phyloP scores from a whole-genome alignment of 2,797 vertebrate species.

The Atherinosoma microstoma region DNA sequence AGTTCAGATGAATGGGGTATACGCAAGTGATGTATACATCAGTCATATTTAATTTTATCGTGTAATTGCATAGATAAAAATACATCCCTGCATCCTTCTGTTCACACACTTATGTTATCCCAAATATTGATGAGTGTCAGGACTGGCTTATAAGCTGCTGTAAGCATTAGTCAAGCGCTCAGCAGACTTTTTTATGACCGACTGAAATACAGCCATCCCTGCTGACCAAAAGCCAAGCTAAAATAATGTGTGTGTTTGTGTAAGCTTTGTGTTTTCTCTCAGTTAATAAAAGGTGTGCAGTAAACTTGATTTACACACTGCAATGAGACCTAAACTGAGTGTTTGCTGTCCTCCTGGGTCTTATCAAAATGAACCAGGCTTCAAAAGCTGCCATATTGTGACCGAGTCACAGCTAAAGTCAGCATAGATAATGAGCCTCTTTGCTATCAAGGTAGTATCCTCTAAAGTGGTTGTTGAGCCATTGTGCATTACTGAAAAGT shows the following conservation, averaged over 20 bases:
- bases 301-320: constrained; percentile 54
- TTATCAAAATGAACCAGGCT: constrained; percentile 31
- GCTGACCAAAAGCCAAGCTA: constrained; percentile 7
- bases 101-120: constrained; percentile 12
- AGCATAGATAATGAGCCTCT: constrained; percentile 16
- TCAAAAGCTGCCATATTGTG: constrained; percentile 11
- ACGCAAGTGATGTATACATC: constrained; percentile 17
- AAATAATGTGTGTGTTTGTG: constrained; percentile 23
- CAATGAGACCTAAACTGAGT: constrained; percentile 2
- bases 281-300: constrained; percentile 31
- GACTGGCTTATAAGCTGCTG: constrained; percentile 26
- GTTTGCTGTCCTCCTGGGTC: constrained; percentile 19
- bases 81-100: constrained; percentile 16
- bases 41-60: constrained; percentile 11
- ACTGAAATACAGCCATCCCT: constrained; percentile 46
- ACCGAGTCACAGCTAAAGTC: constrained; percentile 21
- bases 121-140: constrained; percentile 19
- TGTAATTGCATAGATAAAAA: constrained; percentile 19
- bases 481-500: background rate
- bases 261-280: constrained; percentile 20
- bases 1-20: constrained; percentile 14
- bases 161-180: constrained; percentile 31
- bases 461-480: constrained; percentile 2
- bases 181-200: constrained; percentile 40
- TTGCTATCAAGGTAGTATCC: constrained; percentile 6